Conservation (phyloP, 2,888 invertebrate genomes). For the Drosophila atripex region DNA sequence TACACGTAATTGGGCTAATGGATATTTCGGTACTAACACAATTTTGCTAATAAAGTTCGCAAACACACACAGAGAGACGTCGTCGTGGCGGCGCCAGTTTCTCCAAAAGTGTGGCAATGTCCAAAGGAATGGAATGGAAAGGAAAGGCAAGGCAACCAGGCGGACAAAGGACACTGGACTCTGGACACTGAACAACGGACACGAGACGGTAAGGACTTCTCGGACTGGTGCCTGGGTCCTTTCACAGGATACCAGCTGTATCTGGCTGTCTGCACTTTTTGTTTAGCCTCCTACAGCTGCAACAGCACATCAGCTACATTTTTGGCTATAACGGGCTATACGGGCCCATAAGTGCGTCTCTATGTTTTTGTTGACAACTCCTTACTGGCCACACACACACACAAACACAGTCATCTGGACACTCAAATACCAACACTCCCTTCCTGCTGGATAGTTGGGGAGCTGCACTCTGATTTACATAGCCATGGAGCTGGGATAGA, state of each 20-base stretch:
- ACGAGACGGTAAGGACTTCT: constrained; percentile 12
- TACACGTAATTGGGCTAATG: constrained; percentile 79
- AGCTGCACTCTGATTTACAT: constrained; percentile 50
- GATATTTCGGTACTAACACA: constrained; percentile 79
- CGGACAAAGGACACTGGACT: constrained; percentile 7
- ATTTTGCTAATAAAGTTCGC: constrained; percentile 78
- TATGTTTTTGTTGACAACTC: constrained; percentile 76
- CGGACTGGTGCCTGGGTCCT: constrained; percentile 5
- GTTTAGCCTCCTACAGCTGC: constrained; percentile 47
- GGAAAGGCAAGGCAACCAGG: constrained; percentile 21
- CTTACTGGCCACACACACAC: constrained; percentile 49
- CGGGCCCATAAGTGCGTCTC: constrained; percentile 70
- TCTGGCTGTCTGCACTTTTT: constrained; percentile 69
- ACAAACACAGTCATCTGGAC: constrained; percentile 38
- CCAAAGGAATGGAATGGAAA: constrained; percentile 41
- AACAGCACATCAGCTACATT: constrained; percentile 48
- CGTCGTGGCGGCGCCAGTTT: constrained; percentile 14
- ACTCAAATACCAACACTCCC: constrained; percentile 21
- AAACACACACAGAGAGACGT: constrained; percentile 57
- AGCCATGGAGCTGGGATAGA: constrained; percentile 34
- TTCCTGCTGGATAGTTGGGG: background rate
- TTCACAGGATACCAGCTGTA: constrained; percentile 34
- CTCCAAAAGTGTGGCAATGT: constrained; percentile 39
- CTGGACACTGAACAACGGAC: constrained; percentile 4
- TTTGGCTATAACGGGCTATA: constrained; percentile 48